These are phyloP conservation scores for Drosophila mayaguana DNA, from an alignment of 2,888 invertebrate species.

Conservation along the genomic window DNA sequence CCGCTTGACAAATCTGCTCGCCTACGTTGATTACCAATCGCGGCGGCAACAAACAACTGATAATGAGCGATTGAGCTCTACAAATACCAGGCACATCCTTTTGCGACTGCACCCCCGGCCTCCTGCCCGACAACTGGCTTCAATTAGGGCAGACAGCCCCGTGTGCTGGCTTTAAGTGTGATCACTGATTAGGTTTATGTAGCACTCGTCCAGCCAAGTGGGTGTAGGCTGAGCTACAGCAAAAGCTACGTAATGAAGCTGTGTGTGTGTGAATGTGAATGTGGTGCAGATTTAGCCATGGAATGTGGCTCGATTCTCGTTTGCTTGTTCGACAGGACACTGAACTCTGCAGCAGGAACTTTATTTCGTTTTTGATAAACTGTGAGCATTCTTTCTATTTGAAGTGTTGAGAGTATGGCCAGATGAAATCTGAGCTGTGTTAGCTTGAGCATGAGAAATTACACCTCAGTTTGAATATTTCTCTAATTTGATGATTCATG, in stretches of 20 bases:
- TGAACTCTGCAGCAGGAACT: slow-evolving; percentile 24
- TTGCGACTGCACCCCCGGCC: too few relatives aligned
- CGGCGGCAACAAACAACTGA: slow-evolving; percentile 78
- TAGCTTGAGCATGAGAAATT: background rate
- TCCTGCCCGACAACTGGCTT: slow-evolving; percentile 28
- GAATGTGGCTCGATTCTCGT: slow-evolving; percentile 33
- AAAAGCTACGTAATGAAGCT: slow-evolving; percentile 45
- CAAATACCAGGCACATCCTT: slow-evolving; percentile 55
- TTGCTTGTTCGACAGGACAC: slow-evolving; percentile 15
- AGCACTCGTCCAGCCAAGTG: slow-evolving; percentile 35
- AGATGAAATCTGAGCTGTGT: background rate
- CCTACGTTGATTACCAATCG: slow-evolving; percentile 78
- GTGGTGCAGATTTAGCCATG: slow-evolving; percentile 20
- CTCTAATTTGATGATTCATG: slow-evolving; percentile 5
- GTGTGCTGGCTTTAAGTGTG: slow-evolving; percentile 62
- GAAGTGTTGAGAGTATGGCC: background rate
- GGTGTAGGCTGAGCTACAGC: slow-evolving; percentile 40
- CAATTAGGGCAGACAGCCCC: slow-evolving; percentile 69
- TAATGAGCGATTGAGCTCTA: slow-evolving; percentile 76
- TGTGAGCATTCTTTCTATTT: background rate
- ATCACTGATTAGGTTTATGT: slow-evolving; percentile 73
- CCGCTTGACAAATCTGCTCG: slow-evolving; percentile 77
- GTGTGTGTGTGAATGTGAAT: slow-evolving; percentile 3
- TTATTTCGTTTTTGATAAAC: background rate
- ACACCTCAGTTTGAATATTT: background rate